Evolutionary conservation across 2,797 vertebrate genomes (phyloP).

Genomic region (Crotalus adamanteus): DNA sequence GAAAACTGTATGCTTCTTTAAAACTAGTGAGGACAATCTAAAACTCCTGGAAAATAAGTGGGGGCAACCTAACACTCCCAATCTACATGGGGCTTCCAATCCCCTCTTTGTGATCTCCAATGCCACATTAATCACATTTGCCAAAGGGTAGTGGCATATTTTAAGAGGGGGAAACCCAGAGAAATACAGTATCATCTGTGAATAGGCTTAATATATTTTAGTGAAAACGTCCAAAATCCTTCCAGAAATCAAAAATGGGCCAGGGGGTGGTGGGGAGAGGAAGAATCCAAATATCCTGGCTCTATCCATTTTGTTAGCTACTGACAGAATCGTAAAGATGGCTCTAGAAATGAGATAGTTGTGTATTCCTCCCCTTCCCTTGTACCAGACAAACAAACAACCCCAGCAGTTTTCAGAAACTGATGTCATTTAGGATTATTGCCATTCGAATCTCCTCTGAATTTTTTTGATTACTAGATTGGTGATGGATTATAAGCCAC

Average conservation of each 20-base stretch:
- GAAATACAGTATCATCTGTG: background rate
- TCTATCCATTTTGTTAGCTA: background rate
- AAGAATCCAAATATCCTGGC: background rate
- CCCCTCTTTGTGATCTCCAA: background rate
- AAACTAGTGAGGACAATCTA: background rate
- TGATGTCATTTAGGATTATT: rapidly evolving
- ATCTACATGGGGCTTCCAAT: background rate
- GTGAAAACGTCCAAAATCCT: background rate
- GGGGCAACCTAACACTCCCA: background rate
- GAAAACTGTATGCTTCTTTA: background rate
- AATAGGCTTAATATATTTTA: background rate
- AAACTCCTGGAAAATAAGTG: background rate
- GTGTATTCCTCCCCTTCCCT: background rate
- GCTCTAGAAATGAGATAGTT: background rate
- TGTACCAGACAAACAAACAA: background rate
- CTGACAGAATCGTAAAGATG: background rate
- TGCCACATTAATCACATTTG: background rate
- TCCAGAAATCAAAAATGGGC: background rate
- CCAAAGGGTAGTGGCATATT: too few species aligned
- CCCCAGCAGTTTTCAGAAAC: background rate
- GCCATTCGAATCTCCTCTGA: rapidly evolving
- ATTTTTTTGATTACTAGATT: background rate
- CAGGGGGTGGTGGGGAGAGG: rapidly evolving
- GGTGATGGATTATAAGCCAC: background rate
- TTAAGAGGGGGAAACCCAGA: background rate